A percentile compares a stretch with the other conserved stretches of the same genome.
Evolutionary conservation across 2,797 vertebrate species (phyloP).

Genomic region (Gadopsis bispinosus): DNA sequence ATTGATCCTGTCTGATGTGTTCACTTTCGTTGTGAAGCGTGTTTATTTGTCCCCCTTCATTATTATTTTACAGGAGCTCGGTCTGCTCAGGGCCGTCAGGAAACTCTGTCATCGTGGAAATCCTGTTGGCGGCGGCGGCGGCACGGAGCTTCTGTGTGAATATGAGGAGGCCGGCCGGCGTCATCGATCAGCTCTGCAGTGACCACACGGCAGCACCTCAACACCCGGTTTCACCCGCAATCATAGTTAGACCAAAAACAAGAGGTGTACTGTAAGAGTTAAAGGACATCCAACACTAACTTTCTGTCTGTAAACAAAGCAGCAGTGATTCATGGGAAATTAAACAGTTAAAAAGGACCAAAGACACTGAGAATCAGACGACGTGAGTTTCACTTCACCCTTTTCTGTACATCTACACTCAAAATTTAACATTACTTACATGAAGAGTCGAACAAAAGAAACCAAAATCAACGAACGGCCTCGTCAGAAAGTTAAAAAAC

Average conservation of each 20-base stretch:
- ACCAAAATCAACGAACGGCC: too few species aligned
- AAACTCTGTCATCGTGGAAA: constrained; percentile 9
- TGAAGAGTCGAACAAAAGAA: too few species aligned
- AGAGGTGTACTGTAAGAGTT: too few species aligned
- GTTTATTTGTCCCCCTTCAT: constrained; percentile 14
- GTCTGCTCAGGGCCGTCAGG: not conserved
- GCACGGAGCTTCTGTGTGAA: constrained; percentile 16
- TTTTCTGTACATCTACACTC: too few species aligned
- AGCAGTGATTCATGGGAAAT: too few species aligned
- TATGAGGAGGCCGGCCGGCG: not conserved
- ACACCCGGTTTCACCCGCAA: constrained; percentile 15
- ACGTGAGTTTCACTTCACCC: too few species aligned
- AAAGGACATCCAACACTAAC: too few species aligned
- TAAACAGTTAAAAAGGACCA: too few species aligned
- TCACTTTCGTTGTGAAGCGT: not conserved
- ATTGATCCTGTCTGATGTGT: constrained; percentile 2
- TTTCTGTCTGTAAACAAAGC: too few species aligned
- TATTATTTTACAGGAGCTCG: not conserved
- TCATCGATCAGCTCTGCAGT: constrained; percentile 39
- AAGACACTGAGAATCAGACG: too few species aligned
- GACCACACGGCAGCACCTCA: constrained; percentile 17
- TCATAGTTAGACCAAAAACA: not conserved
- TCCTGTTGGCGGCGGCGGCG: not conserved
- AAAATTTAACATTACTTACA: too few species aligned
- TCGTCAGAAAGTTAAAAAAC: not conserved